Evolutionary conservation across 2,113 vertebrate species (phyloP).

Genomic region (Percina caprodes): DNA sequence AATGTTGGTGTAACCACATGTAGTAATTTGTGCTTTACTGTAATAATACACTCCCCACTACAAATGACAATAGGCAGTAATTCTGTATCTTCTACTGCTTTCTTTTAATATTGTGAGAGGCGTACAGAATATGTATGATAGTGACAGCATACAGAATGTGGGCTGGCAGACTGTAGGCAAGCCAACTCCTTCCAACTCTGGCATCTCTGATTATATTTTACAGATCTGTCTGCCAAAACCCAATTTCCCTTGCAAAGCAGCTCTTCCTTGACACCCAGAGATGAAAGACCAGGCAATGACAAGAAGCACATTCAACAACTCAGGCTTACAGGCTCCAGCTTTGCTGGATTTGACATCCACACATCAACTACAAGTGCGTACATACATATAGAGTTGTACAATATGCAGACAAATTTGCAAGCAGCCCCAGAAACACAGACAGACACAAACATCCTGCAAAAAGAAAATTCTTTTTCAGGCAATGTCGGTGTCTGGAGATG

Average conservation of each 20-base stretch:
- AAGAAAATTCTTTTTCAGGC: neutral
- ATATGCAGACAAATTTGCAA: slow-evolving; percentile 40
- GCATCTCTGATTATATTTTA: slow-evolving; percentile 78
- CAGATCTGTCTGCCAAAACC: slow-evolving; percentile 78
- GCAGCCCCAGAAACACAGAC: slow-evolving; percentile 8
- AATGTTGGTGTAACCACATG: slow-evolving; percentile 12
- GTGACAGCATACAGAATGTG: slow-evolving; percentile 71
- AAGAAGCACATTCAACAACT: slow-evolving; percentile 76
- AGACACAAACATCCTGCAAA: slow-evolving; percentile 1
- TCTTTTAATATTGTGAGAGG: slow-evolving; percentile 48
- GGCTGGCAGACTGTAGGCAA: slow-evolving; percentile 68
- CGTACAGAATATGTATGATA: slow-evolving; percentile 66
- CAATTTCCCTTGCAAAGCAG: slow-evolving; percentile 82
- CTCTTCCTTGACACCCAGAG: slow-evolving; percentile 71
- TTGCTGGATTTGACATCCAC: slow-evolving; percentile 72
- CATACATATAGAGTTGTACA: slow-evolving; percentile 28
- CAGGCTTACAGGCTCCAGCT: slow-evolving; percentile 63
- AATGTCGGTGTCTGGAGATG: neutral
- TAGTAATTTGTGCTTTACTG: slow-evolving; percentile 5
- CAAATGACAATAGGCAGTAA: slow-evolving; percentile 11
- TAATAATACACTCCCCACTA: slow-evolving; percentile 13
- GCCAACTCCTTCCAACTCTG: slow-evolving; percentile 70
- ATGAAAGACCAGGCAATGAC: slow-evolving; percentile 78
- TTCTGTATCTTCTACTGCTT: slow-evolving; percentile 28
- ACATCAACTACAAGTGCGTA: slow-evolving; percentile 60